Evolutionary conservation across 2,113 vertebrate genomes (phyloP).

Genomic region (Thunnus maccoyii): DNA sequence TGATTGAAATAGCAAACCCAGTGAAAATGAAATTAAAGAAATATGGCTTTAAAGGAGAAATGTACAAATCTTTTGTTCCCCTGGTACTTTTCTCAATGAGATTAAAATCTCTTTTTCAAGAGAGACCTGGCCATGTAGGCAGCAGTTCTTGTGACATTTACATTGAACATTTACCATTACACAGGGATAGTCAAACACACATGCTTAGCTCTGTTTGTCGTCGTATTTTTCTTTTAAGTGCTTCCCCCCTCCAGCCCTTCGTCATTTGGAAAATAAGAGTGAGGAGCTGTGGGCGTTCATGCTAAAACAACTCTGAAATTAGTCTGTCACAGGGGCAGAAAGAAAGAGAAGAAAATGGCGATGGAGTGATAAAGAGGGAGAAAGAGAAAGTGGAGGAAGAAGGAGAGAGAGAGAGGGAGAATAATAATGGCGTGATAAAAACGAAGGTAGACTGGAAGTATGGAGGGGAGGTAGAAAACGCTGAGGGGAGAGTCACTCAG

Average conservation of each 20-base stretch:
- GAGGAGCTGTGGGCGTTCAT: slow-evolving; percentile 24
- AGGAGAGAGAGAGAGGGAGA: background rate
- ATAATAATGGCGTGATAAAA: slow-evolving; percentile 21
- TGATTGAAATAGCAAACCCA: too few species aligned
- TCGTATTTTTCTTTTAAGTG: background rate
- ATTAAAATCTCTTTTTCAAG: background rate
- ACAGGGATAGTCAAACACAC: background rate
- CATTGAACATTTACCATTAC: background rate
- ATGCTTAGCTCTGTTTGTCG: background rate
- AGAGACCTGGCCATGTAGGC: too few species aligned
- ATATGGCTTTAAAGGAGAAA: background rate
- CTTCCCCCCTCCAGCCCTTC: background rate
- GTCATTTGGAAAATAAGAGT: slow-evolving; percentile 20
- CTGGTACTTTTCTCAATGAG: background rate
- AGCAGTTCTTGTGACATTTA: background rate
- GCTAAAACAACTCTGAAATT: slow-evolving; percentile 43
- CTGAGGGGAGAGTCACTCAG: background rate
- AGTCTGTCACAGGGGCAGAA: slow-evolving; percentile 21
- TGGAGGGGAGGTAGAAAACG: background rate
- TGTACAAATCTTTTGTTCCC: too few species aligned
- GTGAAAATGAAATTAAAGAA: background rate
- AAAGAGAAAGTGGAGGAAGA: background rate
- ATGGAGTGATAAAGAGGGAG: slow-evolving; percentile 21
- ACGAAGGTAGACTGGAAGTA: background rate
- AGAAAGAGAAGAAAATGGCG: slow-evolving; percentile 6